Evolutionary conservation across 2,113 vertebrate species (phyloP).

Genomic region (Ageneiosus marmoratus): DNA sequence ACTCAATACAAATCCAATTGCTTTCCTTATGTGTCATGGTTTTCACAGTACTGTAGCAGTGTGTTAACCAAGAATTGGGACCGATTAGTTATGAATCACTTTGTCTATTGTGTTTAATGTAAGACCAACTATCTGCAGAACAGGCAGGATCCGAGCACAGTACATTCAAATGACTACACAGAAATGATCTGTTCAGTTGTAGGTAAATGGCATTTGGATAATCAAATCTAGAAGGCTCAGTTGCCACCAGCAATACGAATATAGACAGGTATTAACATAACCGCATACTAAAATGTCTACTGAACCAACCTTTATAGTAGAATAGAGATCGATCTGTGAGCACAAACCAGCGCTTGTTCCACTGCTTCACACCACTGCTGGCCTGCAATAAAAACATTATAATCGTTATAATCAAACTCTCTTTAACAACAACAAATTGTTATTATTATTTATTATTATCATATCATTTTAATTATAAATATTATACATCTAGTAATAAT

Average conservation of each 20-base stretch:
- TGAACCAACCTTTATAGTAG: slow-evolving; percentile 90
- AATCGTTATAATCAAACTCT: not conserved
- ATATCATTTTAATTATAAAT: not conserved
- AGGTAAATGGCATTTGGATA: slow-evolving; percentile 15
- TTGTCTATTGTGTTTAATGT: slow-evolving; percentile 27
- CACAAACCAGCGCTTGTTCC: slow-evolving; percentile 97
- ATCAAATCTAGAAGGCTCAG: slow-evolving; percentile 26
- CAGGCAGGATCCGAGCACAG: not conserved
- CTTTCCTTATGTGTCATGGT: not conserved
- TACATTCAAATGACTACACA: slow-evolving; percentile 36
- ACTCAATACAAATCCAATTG: not conserved
- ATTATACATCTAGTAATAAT: not conserved
- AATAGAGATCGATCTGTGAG: slow-evolving; percentile 93
- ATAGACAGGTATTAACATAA: not conserved
- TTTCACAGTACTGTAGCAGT: not conserved
- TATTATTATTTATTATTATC: not conserved
- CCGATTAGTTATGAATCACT: not conserved
- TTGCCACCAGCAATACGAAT: not conserved
- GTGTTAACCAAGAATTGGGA: not conserved
- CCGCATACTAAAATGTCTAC: not conserved
- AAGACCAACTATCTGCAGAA: slow-evolving; percentile 26
- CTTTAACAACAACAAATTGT: not conserved
- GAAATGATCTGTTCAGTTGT: slow-evolving; percentile 18
- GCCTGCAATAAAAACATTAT: slow-evolving; percentile 69
- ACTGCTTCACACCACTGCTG: slow-evolving; percentile 93